Evolutionary conservation across 2,797 vertebrate species (phyloP), one percentile per base, ranked within the genome.

Genomic region (Phrynocephalus guinanensis): DNA sequence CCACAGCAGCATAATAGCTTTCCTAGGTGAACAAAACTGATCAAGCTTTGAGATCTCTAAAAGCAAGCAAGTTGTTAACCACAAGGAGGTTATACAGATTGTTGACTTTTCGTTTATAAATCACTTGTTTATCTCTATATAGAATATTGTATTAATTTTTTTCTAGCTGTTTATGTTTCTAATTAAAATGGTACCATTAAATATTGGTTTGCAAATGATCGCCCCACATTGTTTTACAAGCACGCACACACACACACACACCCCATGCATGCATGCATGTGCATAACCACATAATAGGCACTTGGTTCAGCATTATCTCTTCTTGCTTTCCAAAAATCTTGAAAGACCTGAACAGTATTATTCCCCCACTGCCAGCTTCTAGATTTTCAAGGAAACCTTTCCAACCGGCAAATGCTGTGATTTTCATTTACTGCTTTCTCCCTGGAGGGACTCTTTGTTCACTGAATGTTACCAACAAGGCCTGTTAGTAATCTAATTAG

Each of bases 401-500:
- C 26, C 68, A 60, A 73, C 26, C 24, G 52, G 82, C 20, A 83
- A 72, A 73, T 13, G 68, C 10, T 44, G 66, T 11, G 24, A n/a
- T 63, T 66, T 79, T 56, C 84, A 79, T 70, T 70, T 87, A 67
- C 67, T 82, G 86, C 56, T 66, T 67, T 66, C 28, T 85, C 87
- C 79, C 83, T 76, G 26, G 44, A 56, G 87, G 79, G 48, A 76
- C 5, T 66, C 82, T n/a, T 82, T 81, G 48, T 81, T 85, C 86
- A 87, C 78, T 81, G 78, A 88, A 81, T 48, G 24, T 76, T 85
- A 85, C 60, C 77, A 60, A 68, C 56, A 68, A 20, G 77, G 60
- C 44, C 30, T 79, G 44, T 70, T 76, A 20, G 83, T 85, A 85
- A 84, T 44, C 71, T 81, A 85, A 88, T 88, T 88, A 85, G 48